phyloP scores from a whole-genome alignment of 1,140 invertebrate species.

The Cardiocondyla obscurior region DNA sequence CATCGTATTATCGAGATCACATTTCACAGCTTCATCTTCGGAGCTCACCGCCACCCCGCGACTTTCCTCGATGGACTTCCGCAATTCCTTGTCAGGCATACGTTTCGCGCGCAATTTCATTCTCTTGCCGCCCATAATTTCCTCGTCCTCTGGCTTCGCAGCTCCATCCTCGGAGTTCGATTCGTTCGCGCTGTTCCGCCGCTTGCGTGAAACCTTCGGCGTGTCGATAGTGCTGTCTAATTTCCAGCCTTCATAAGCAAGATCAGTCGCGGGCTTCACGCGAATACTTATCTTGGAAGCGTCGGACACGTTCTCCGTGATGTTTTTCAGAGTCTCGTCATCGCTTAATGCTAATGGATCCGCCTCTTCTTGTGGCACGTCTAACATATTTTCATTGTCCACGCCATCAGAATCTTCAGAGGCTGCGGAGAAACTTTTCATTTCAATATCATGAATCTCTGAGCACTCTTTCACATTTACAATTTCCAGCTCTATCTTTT shows the following conservation, averaged over 20 bases:
- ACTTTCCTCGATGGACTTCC: slow-evolving; percentile 86
- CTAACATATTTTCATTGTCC: slow-evolving; percentile 76
- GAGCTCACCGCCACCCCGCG: slow-evolving; percentile 75
- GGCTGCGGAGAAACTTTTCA: slow-evolving; percentile 37
- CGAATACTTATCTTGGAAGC: slow-evolving; percentile 74
- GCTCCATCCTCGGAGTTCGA: slow-evolving; percentile 74
- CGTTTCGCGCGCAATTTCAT: slow-evolving; percentile 84
- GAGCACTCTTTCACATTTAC: slow-evolving; percentile 38
- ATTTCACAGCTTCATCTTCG: slow-evolving; percentile 76
- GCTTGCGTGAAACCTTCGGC: slow-evolving; percentile 75
- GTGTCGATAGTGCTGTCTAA: slow-evolving; percentile 71
- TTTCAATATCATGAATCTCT: slow-evolving; percentile 66
- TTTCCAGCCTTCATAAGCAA: slow-evolving; percentile 78
- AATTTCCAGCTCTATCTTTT: background rate
- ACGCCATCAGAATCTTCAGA: slow-evolving; percentile 78
- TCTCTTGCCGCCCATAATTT: slow-evolving; percentile 82
- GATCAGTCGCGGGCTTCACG: slow-evolving; percentile 78
- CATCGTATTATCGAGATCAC: slow-evolving; percentile 54
- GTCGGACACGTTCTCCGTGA: slow-evolving; percentile 10
- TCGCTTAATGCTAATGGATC: slow-evolving; percentile 76
- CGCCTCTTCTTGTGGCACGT: slow-evolving; percentile 67
- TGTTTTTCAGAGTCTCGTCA: slow-evolving; percentile 61
- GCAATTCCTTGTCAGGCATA: slow-evolving; percentile 82
- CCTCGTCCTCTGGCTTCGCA: slow-evolving; percentile 47
- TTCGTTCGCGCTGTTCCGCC: slow-evolving; percentile 78